These are phyloP conservation scores for Agrotis puta DNA, from an alignment of 2,888 invertebrate species.

Conservation along the genomic window DNA sequence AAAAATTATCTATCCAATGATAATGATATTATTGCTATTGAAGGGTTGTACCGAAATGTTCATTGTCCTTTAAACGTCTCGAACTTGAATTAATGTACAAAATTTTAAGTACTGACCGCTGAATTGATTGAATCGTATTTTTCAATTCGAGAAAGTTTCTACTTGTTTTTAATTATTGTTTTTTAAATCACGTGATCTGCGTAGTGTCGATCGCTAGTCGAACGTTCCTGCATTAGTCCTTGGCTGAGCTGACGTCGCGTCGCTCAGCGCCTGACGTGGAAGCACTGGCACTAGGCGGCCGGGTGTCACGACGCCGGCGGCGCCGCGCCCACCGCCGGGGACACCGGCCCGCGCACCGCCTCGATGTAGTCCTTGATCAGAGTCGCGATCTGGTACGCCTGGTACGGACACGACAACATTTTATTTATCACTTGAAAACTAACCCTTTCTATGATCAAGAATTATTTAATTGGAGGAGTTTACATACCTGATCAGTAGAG, in stretches of 20 bases:
- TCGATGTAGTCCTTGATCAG: conserved; percentile 96
- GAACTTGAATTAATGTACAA: conserved; percentile 40
- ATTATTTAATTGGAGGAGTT: no score
- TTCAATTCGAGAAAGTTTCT: background rate
- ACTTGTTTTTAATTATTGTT: background rate
- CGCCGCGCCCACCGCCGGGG: conserved; percentile 80
- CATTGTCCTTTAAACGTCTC: conserved; percentile 41
- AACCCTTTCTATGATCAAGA: background rate
- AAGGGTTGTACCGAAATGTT: no score
- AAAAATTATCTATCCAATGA: no score
- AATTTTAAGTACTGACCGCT: conserved; percentile 29
- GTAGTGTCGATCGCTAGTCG: conserved; percentile 43
- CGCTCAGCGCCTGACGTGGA: conserved; percentile 86
- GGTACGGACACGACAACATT: conserved; percentile 41
- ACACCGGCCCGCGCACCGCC: conserved; percentile 89
- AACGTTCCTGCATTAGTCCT: conserved; percentile 21
- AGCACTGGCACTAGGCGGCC: conserved; percentile 90
- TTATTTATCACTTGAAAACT: background rate
- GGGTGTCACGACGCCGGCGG: conserved; percentile 83
- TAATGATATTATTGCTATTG: no score
- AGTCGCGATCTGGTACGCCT: conserved; percentile 98
- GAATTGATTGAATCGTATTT: conserved; percentile 16
- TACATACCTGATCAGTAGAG: conserved; percentile 95
- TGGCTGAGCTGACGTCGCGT: conserved; percentile 14
- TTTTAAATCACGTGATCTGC: conserved; percentile 50